Evolutionary conservation across 2,888 invertebrate genomes (phyloP).

Genomic region (Drepana falcataria): DNA sequence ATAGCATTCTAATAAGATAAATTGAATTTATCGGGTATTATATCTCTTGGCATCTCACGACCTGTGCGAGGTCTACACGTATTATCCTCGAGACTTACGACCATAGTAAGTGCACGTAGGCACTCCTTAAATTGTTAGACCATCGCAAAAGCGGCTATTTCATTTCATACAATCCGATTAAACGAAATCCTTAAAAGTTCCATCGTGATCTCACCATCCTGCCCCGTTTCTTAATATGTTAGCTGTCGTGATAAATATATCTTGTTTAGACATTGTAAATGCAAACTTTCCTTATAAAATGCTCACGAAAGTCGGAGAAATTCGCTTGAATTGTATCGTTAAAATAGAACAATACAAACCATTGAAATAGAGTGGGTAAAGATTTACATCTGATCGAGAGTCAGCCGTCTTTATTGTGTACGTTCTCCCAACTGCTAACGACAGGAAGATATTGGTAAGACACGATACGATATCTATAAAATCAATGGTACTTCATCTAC

Average conservation of each 20-base stretch:
- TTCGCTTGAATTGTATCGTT: slow-evolving; percentile 48
- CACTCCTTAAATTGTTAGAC: slow-evolving; percentile 24
- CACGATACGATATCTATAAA: slow-evolving; percentile 43
- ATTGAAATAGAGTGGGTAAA: slow-evolving; percentile 51
- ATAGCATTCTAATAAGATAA: slow-evolving; percentile 53
- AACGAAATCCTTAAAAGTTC: neutral
- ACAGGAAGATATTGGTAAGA: slow-evolving; percentile 35
- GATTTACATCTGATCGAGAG: slow-evolving; percentile 54
- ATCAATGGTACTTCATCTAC: slow-evolving; percentile 48
- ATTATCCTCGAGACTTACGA: slow-evolving; percentile 34
- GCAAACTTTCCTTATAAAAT: slow-evolving; percentile 30
- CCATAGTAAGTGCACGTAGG: slow-evolving; percentile 30
- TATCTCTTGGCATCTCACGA: slow-evolving; percentile 42
- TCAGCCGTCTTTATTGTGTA: slow-evolving; percentile 49
- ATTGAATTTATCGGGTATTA: slow-evolving; percentile 56
- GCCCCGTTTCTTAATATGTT: slow-evolving; percentile 5
- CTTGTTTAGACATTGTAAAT: slow-evolving; percentile 18
- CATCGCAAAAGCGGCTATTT: too few relatives aligned
- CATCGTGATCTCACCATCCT: slow-evolving; percentile 1
- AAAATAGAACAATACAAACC: slow-evolving; percentile 51
- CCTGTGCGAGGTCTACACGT: slow-evolving; percentile 40
- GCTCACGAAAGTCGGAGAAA: slow-evolving; percentile 44
- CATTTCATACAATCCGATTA: neutral
- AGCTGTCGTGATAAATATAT: slow-evolving; percentile 16
- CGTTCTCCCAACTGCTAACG: slow-evolving; percentile 24